phyloP scores from a whole-genome alignment of 2,888 invertebrate species.

The Autographa gamma region DNA sequence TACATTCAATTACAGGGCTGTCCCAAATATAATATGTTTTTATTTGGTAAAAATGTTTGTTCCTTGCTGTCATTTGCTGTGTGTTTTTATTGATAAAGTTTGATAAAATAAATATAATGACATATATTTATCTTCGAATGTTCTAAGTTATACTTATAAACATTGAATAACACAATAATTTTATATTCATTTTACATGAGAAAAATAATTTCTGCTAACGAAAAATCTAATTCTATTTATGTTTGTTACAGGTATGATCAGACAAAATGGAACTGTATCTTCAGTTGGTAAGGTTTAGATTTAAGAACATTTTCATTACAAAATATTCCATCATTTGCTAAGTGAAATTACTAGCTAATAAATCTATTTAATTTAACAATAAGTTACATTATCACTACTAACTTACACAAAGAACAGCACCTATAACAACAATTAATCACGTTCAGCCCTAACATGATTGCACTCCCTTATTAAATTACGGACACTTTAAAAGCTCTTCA shows the following conservation, averaged over 20 bases:
- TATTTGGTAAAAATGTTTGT: background rate
- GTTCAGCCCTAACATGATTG: slow-evolving; percentile 41
- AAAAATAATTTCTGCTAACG: no score
- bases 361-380: background rate
- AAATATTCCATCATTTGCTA: background rate
- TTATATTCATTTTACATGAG: background rate
- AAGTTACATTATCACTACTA: no score
- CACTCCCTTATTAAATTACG: slow-evolving; percentile 63
- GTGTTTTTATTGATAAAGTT: background rate
- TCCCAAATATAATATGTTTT: slow-evolving; percentile 17
- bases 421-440: background rate
- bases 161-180: background rate
- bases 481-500: slow-evolving; percentile 57
- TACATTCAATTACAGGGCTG: slow-evolving; percentile 78
- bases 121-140: no score
- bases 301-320: background rate
- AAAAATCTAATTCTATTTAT: slow-evolving; percentile 13
- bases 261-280: slow-evolving; percentile 59
- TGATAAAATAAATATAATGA: no score
- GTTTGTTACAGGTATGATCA: slow-evolving; percentile 75
- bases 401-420: no score
- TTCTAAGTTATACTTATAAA: no score
- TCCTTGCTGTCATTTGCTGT: background rate
- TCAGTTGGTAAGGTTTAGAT: slow-evolving; percentile 63
- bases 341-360: background rate